Evolutionary conservation across 2,797 vertebrate species (phyloP), one percentile per base, ranked within the genome.

Genomic region (Acrossocheilus wenchowensis): DNA sequence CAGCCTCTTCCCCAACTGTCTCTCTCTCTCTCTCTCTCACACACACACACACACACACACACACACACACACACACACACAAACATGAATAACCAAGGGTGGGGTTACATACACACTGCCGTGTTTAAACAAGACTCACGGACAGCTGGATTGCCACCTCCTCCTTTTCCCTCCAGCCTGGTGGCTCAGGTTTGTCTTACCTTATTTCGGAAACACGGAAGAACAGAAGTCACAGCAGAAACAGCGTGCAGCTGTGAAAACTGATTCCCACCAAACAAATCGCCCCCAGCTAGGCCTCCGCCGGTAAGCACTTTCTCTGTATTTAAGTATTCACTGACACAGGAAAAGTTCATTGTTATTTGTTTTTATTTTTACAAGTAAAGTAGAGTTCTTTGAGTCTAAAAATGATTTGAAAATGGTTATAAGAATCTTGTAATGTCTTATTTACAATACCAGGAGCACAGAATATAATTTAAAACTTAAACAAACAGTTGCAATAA

Each of bases 1-100:
- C 75, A 73, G 39, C 81, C 69, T 73, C 84, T 15, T 39, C 26
- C 48, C 80, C 21, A 36, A 39, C 21, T 34, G 3, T 5, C 45
- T 48, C 45, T 48, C 45, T 48, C 45, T 14, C 45, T 14, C 48
- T 5, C 48, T 6, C n/a, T 7, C 30, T 23, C 17, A 36, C 81
- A 48, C 66, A 48, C 26, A 60, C 68, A 48, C 64, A 21, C 26
- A 50, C 23, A 73, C 23, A 48, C 41, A 48, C 71, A 73, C 41
- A 15, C 41, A 48, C 17, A 36, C 81, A 48, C 66, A 48, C 26
- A 60, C 68, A 48, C 64, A 21, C 26, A 50, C 23, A 73, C 41
- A 15, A 34, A 14, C 71, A 60, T 34, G 23, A 85, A 85, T 81
- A n/a, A n/a, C 52, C 14, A 83, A 73, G 88, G 89, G 86, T 82